Percentiles rank a stretch among this genome's conserved stretches.
phyloP scores from a whole-genome alignment of 2,888 invertebrate genomes.

The Calliopum simillimum region DNA sequence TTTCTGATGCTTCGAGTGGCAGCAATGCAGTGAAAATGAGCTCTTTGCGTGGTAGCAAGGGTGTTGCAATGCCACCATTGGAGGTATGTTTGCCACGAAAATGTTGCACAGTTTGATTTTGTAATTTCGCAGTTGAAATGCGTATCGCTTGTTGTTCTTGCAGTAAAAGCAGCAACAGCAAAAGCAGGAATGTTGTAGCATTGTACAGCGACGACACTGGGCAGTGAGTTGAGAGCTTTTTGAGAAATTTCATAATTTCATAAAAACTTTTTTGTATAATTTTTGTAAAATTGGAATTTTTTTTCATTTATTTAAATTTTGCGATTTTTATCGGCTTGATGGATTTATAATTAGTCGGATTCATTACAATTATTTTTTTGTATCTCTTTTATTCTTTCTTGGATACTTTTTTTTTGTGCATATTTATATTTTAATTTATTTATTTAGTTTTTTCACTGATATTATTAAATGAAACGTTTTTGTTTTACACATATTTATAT shows the following conservation, averaged over 20 bases:
- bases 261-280: no score
- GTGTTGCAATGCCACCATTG: slow-evolving; percentile 21
- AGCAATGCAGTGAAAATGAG: slow-evolving; percentile 62
- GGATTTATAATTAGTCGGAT: no score
- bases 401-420: no score
- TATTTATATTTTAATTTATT: no score
- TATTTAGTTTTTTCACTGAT: no score
- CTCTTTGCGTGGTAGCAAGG: slow-evolving; percentile 47
- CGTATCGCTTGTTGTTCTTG: neutral
- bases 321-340: neutral
- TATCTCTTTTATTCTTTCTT: no score
- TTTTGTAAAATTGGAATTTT: neutral
- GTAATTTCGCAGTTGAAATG: slow-evolving; percentile 19
- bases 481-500: slow-evolving; percentile 26
- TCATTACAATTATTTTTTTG: neutral
- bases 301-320: neutral
- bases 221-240: no score
- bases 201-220: neutral
- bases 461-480: neutral
- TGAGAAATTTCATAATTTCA: no score
- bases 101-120: slow-evolving; percentile 54
- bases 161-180: neutral
- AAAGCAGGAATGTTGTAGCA: neutral
- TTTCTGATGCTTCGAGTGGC: slow-evolving; percentile 61
- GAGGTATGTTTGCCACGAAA: slow-evolving; percentile 45